phyloP scores from a whole-genome alignment of 2,113 vertebrate genomes.

The Chroicocephalus ridibundus region DNA sequence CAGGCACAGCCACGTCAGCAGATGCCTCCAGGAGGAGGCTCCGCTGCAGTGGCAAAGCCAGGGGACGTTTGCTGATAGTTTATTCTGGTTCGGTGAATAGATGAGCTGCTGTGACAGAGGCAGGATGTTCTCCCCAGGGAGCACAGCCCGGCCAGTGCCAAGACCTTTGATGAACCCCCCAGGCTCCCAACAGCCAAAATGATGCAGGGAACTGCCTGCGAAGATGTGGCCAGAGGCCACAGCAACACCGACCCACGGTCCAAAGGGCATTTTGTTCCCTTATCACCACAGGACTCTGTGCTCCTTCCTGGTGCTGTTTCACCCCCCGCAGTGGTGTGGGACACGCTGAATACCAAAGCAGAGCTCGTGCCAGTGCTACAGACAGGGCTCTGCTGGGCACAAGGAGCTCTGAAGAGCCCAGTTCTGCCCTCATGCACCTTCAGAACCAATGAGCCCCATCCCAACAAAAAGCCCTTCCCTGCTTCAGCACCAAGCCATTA shows the following conservation, averaged over 20 bases:
- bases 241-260: fast-evolving
- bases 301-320: neutral
- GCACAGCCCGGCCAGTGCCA: too few relatives aligned
- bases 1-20: neutral
- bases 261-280: neutral
- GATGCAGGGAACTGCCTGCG: fast-evolving
- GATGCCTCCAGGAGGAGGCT: neutral
- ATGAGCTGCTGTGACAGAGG: neutral
- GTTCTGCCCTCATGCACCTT: fast-evolving
- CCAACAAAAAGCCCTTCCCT: neutral
- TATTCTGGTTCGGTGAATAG: neutral
- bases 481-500: neutral
- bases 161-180: too few relatives aligned
- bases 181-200: neutral
- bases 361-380: neutral
- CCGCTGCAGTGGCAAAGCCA: neutral
- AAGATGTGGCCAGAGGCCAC: neutral
- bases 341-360: neutral
- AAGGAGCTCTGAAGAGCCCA: neutral
- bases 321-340: fast-evolving
- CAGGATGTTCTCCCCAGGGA: neutral
- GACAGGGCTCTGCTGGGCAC: neutral
- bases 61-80: neutral
- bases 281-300: neutral
- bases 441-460: neutral